Percentiles rank a stretch among this genome's conserved stretches.
These are phyloP conservation scores for Eulemur coronatus DNA, from an alignment of 2,797 vertebrate genomes.

Conservation along the genomic window DNA sequence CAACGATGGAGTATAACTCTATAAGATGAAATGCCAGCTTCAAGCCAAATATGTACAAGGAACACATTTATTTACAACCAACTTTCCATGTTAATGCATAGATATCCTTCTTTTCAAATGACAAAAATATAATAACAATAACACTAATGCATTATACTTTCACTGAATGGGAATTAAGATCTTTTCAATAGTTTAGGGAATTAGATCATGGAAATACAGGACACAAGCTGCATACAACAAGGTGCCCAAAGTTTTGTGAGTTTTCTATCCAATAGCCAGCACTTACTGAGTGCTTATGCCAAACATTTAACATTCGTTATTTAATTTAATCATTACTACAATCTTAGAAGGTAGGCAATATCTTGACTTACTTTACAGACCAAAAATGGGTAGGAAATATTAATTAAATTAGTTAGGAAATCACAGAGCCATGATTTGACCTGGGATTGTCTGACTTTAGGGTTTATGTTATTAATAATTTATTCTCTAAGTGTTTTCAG, in stretches of 20 bases:
- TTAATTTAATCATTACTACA: neutral
- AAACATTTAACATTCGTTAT: neutral
- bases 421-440: neutral
- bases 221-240: neutral
- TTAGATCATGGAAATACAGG: neutral
- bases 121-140: neutral
- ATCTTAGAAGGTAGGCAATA: neutral
- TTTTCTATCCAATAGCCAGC: neutral
- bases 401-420: neutral
- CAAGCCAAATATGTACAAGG: conserved; percentile 58
- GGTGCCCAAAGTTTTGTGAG: neutral
- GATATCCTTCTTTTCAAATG: neutral
- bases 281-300: neutral
- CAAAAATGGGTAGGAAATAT: neutral
- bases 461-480: neutral
- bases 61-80: conserved; percentile 33
- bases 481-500: neutral
- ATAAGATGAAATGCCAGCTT: neutral
- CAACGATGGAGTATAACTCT: neutral
- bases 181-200: neutral
- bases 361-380: neutral
- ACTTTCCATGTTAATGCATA: neutral
- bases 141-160: neutral
- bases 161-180: neutral
- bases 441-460: neutral